These are phyloP conservation scores for Hyles lineata DNA, from an alignment of 2,888 invertebrate genomes.

Conservation along the genomic window DNA sequence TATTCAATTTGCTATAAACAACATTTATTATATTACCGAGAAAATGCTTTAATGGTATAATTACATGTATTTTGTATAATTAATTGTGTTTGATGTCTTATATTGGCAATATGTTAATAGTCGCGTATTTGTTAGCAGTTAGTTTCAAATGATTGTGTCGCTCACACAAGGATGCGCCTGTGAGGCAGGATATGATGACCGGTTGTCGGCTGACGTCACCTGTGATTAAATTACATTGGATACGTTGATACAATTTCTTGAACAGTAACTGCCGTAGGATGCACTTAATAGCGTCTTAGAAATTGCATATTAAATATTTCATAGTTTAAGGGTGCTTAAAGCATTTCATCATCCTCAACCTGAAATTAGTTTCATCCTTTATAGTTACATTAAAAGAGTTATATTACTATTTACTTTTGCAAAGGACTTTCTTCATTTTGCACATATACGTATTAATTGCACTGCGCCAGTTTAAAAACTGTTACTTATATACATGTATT, in stretches of 20 bases:
- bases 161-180: constrained; percentile 22
- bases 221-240: constrained; percentile 25
- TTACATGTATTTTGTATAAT: not conserved
- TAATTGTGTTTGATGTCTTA: not conserved
- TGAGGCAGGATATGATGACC: constrained; percentile 27
- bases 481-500: not conserved
- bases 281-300: constrained; percentile 19
- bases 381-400: constrained; percentile 1
- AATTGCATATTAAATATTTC: constrained; percentile 12
- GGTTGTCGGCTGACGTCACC: constrained; percentile 26
- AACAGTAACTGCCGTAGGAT: constrained; percentile 17
- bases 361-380: not conserved
- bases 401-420: not conserved
- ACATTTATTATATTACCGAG: not conserved
- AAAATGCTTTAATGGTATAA: not conserved
- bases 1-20: not conserved
- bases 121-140: not conserved
- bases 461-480: not conserved
- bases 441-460: not conserved
- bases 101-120: not conserved
- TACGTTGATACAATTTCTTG: constrained; percentile 24
- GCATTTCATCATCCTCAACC: not conserved
- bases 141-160: constrained; percentile 22
- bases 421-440: constrained; percentile 1
- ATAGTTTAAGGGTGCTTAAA: not conserved